Conservation (phyloP, 1,140 invertebrate genomes). For the Neodiprion lecontei region DNA sequence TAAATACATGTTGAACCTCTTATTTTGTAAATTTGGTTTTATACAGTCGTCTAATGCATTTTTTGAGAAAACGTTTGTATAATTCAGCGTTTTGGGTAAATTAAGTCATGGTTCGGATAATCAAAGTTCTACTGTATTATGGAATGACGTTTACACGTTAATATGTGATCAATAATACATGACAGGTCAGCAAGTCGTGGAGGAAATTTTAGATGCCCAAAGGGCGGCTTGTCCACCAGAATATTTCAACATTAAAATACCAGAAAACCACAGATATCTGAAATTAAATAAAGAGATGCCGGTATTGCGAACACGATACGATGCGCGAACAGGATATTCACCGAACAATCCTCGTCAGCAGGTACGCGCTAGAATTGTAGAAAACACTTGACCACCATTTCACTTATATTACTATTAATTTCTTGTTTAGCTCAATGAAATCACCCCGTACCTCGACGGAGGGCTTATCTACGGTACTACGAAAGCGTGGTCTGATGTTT, state of each 20-base stretch:
- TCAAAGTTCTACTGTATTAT: conserved; percentile 18
- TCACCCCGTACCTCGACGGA: conserved; percentile 69
- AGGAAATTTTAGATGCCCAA: conserved; percentile 71
- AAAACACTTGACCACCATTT: not conserved
- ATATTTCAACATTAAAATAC: conserved; percentile 67
- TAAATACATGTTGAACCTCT: too few relatives aligned
- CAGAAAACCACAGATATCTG: conserved; percentile 47
- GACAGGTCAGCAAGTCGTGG: conserved; percentile 68
- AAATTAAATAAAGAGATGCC: conserved; percentile 55
- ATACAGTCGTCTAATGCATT: too few relatives aligned
- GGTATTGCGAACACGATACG: conserved; percentile 61
- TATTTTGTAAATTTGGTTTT: too few relatives aligned
- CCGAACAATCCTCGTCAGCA: conserved; percentile 67
- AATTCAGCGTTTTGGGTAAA: not conserved
- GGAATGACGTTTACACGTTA: not conserved
- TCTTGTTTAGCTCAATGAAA: conserved; percentile 65
- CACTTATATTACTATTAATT: conserved; percentile 17
- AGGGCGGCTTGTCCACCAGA: conserved; percentile 65
- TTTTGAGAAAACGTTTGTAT: too few relatives aligned
- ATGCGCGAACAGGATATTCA: conserved; percentile 58
- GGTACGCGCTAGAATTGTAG: conserved; percentile 37
- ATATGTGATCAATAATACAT: conserved; percentile 19
- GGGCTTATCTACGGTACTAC: conserved; percentile 67
- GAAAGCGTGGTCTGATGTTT: conserved; percentile 66
- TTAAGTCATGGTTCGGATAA: conserved; percentile 8